A percentile compares a stretch with the other conserved stretches of the same genome.
Conservation (phyloP, 2,113 vertebrate species). For the Etheostoma cragini region DNA sequence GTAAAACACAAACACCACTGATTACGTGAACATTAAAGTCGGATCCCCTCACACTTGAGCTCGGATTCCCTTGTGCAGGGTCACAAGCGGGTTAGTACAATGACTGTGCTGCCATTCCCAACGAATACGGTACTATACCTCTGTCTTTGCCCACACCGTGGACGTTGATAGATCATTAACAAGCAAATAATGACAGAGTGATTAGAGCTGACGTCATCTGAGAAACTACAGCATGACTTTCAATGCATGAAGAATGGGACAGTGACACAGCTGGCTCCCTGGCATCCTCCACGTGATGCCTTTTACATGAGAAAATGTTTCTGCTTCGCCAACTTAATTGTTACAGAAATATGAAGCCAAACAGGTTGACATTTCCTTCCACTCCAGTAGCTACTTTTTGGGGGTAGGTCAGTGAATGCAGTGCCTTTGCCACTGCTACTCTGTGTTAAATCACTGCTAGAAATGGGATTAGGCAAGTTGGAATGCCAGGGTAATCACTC, state of each 20-base stretch:
- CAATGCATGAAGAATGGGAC: not conserved
- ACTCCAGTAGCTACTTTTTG: conserved; percentile 34
- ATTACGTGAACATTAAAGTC: conserved; percentile 76
- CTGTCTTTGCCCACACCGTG: conserved; percentile 9
- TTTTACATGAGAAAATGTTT: not conserved
- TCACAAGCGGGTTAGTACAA: conserved; percentile 68
- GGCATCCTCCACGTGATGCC: not conserved
- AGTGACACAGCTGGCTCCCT: conserved; percentile 20
- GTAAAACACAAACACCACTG: conserved; percentile 77
- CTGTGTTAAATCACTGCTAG: conserved; percentile 78
- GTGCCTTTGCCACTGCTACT: conserved; percentile 62
- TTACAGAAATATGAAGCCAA: conserved; percentile 22
- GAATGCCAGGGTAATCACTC: conserved; percentile 79
- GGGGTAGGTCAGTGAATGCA: conserved; percentile 33
- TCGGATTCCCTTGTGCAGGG: conserved; percentile 58
- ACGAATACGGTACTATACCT: not conserved
- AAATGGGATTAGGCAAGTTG: conserved; percentile 83
- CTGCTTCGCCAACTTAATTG: conserved; percentile 13
- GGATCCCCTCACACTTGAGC: conserved; percentile 70
- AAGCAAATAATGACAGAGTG: conserved; percentile 37
- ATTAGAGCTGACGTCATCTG: conserved; percentile 55
- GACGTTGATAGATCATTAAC: conserved; percentile 30
- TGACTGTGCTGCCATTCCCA: conserved; percentile 18
- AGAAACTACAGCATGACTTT: conserved; percentile 16
- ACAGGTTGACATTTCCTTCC: conserved; percentile 19